Base-by-base conservation (phyloP, 1,140 invertebrate genomes). In the Euschistus heros region DNA sequence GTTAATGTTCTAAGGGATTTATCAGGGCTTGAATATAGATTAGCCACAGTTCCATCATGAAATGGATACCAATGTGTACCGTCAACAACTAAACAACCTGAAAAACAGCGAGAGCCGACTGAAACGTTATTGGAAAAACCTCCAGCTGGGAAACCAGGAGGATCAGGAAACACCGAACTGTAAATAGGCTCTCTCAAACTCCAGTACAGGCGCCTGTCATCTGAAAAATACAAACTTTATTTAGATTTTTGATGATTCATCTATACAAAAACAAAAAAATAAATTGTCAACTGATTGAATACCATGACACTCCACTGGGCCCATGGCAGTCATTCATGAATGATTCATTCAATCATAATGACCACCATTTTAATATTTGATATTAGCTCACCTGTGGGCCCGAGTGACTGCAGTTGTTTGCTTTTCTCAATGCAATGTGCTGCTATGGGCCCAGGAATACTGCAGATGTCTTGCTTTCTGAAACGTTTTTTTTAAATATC, bases 61-160 rank as follows among this genome's bases (percentile, higher is more conserved):
- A 98, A 98, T 0, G 85, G 84, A 73, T 93, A 94, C 0, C 91
- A 93, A 10, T 96, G 85, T 62, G 93, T 92, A 20, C 96, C 96
- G 77, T 99, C 97, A n/a, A 99, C 84, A 0, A 98, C 95, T 14
- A 98, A 77, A 73, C 88, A 88, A 0, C 93, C 96, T 78, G 98
- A 93, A 68, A 88, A 89, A 79, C 96, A 98, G 64, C 92, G 83
- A 0, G 94, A 98, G 71, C 85, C 83, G 0, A 98, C 82, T 63
- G 82, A 80, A 22, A 97, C 81, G 44, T 81, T 84, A 42, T 77
- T 75, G 17, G 85, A 86, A 70, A 85, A 85, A 62, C 84, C 87
- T 14, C 87, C 78, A 0, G 84, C 80, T 26, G 81, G 77, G 30
- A 90, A 79, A 2, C 80, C 82, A 61, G 86, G 83, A 22, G 88